Conservation (phyloP, 2,888 invertebrate species). For the Dicycla oo region DNA sequence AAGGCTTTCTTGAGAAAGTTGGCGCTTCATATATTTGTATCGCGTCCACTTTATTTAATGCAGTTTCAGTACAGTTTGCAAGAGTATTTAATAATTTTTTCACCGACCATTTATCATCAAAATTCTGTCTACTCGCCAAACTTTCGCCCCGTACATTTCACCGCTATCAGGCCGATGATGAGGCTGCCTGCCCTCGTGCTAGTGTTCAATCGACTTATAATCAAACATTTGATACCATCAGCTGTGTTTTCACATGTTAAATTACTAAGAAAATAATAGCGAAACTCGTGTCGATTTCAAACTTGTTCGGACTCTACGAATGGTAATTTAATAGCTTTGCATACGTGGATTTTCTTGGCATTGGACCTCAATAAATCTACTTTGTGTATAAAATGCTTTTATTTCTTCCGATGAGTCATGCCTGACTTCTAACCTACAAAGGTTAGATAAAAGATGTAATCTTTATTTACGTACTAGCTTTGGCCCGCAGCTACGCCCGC, state of each 20-base stretch:
- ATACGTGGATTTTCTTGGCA: conserved; percentile 39
- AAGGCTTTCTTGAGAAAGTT: neutral
- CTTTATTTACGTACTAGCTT: conserved; percentile 32
- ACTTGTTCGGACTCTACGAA: conserved; percentile 40
- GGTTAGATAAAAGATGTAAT: conserved; percentile 31
- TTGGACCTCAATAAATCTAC: conserved; percentile 19
- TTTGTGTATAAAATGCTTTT: conserved; percentile 19
- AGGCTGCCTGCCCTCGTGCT: conserved; percentile 73
- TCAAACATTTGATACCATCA: conserved; percentile 83
- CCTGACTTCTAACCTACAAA: conserved; percentile 4
- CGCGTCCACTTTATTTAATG: neutral
- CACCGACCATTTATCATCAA: neutral
- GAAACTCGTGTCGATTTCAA: conserved; percentile 54
- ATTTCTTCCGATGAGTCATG: conserved; percentile 42
- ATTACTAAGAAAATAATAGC: conserved; percentile 62
- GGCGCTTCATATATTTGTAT: neutral
- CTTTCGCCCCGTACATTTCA: conserved; percentile 58
- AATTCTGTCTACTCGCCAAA: neutral
- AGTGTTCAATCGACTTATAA: conserved; percentile 82
- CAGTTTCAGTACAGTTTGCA: neutral
- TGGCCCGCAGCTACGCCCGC: too few species aligned
- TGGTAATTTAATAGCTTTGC: conserved; percentile 40
- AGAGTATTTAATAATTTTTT: neutral
- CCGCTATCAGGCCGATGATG: conserved; percentile 76
- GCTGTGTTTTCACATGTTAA: conserved; percentile 65